A percentile compares a stretch with the other conserved stretches of the same genome.
Conservation (phyloP, 92 coral and sea anemone genomes). For the Heliopora coerulea region DNA sequence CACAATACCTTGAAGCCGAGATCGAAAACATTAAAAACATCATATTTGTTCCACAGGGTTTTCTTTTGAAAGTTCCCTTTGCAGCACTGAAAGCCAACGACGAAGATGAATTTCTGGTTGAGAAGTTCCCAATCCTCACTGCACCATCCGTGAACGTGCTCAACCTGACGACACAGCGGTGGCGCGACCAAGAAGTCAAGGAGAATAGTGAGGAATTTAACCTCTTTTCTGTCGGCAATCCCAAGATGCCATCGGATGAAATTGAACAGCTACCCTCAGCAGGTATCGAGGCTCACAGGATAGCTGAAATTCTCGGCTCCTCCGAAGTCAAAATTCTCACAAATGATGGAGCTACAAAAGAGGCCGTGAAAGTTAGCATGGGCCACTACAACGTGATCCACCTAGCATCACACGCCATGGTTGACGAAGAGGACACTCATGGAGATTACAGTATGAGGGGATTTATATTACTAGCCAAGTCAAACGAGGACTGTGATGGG, state of each 20-base stretch:
- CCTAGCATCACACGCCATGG: conserved; percentile 59
- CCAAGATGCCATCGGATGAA: conserved; percentile 53
- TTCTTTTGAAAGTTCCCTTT: conserved; percentile 65
- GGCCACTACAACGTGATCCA: conserved; percentile 48
- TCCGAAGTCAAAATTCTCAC: conserved; percentile 42
- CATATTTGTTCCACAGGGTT: conserved; percentile 62
- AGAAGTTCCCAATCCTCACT: conserved; percentile 54
- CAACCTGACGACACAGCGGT: conserved; percentile 31
- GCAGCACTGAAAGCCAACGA: conserved; percentile 51
- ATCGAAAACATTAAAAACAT: conserved; percentile 27
- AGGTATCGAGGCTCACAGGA: conserved; percentile 53
- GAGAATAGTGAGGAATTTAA: conserved; percentile 29
- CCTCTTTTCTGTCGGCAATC: conserved; percentile 65
- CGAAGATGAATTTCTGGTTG: conserved; percentile 37
- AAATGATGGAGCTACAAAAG: conserved; percentile 49
- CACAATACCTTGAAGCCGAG: conserved; percentile 25
- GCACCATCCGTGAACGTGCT: conserved; percentile 59
- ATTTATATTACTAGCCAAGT: conserved; percentile 52
- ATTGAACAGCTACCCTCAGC: conserved; percentile 56
- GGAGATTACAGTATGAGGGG: conserved; percentile 62
- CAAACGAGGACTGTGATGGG: conserved; percentile 51
- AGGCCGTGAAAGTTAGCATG: conserved; percentile 49
- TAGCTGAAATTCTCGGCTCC: conserved; percentile 46
- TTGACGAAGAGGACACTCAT: conserved; percentile 52
- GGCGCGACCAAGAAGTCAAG: too few relatives aligned